A percentile compares a stretch with the other conserved stretches of the same genome.
Conservation (phyloP, 2,888 invertebrate species). For the Automeris io region DNA sequence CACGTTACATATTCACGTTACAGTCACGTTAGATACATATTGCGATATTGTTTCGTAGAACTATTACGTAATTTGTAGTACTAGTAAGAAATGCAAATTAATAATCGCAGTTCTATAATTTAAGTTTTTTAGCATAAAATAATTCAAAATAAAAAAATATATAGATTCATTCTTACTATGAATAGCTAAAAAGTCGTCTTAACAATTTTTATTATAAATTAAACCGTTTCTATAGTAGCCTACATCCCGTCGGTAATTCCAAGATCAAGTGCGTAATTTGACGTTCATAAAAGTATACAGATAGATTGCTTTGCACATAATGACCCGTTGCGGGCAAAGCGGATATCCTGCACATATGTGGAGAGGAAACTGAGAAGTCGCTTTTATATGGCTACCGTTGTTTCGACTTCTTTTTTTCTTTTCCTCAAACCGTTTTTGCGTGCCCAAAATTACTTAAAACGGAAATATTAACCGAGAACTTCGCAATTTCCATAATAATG, state of each 20-base stretch:
- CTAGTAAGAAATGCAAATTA: too few species aligned
- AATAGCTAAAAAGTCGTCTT: too few species aligned
- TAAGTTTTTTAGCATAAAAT: too few species aligned
- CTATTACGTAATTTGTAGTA: too few species aligned
- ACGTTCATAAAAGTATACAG: conserved; percentile 31
- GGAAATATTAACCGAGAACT: conserved; percentile 31
- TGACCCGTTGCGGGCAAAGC: conserved; percentile 52
- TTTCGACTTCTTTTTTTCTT: conserved; percentile 27
- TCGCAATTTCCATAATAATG: conserved; percentile 37
- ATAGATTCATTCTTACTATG: too few species aligned
- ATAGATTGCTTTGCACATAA: conserved; percentile 47
- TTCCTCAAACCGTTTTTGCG: conserved; percentile 47
- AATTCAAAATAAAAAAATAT: too few species aligned
- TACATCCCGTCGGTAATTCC: conserved; percentile 18
- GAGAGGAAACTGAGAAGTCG: conserved; percentile 47
- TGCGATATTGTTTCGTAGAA: too few species aligned
- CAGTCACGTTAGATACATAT: too few species aligned
- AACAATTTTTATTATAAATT: conserved; percentile 2
- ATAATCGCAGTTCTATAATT: too few species aligned
- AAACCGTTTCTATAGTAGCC: conserved; percentile 5
- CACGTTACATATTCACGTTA: too few species aligned
- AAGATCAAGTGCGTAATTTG: conserved; percentile 20
- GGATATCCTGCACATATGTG: conserved; percentile 69
- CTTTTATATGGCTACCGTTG: conserved; percentile 55
- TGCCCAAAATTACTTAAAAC: conserved; percentile 59